Evolutionary conservation across 2,113 vertebrate species (phyloP).

Genomic region (Gopherus flavomarginatus): DNA sequence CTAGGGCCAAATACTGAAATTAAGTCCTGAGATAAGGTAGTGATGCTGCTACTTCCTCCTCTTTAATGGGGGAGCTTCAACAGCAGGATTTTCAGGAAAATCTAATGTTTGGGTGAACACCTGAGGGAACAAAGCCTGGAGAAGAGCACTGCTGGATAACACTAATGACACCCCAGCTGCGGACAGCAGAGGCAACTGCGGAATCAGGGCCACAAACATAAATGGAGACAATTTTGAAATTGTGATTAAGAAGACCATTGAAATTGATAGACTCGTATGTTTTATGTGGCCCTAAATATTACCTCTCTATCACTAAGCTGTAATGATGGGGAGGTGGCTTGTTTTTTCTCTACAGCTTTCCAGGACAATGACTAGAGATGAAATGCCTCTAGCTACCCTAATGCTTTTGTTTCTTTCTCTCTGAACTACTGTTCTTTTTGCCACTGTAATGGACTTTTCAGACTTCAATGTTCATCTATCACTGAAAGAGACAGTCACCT

Average conservation of each 20-base stretch:
- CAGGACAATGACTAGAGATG: neutral
- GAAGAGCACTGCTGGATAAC: neutral
- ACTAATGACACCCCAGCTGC: neutral
- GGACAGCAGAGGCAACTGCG: neutral
- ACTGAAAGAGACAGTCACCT: neutral
- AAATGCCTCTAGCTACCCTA: neutral
- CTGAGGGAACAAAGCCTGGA: neutral
- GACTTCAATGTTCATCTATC: fast-evolving
- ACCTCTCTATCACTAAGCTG: neutral
- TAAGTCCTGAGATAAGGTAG: neutral
- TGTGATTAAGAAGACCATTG: neutral
- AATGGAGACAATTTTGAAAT: neutral
- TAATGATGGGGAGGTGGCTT: neutral
- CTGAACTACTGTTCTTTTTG: neutral
- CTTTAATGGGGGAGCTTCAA: neutral
- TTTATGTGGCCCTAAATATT: neutral
- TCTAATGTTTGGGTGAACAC: neutral
- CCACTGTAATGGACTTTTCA: neutral
- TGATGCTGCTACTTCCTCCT: neutral
- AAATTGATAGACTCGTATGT: neutral
- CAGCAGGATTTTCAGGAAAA: neutral
- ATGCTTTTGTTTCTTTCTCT: neutral
- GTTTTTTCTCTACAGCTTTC: neutral
- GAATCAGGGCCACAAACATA: neutral
- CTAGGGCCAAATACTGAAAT: neutral